Evolutionary conservation across 2,113 vertebrate species (phyloP).

Genomic region (Myotis davidii): DNA sequence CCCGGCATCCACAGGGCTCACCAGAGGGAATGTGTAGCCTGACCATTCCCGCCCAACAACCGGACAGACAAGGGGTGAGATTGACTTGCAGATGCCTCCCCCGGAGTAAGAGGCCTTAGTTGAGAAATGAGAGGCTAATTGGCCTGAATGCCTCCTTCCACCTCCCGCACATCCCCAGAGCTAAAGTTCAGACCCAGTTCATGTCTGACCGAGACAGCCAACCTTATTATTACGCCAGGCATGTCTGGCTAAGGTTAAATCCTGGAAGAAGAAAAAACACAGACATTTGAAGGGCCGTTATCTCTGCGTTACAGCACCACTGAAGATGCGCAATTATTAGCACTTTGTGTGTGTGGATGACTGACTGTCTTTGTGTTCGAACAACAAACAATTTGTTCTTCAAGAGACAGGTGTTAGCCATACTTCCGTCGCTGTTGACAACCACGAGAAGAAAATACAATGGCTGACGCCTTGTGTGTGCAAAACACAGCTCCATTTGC

Average conservation of each 20-base stretch:
- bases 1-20: not conserved
- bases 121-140: slow-evolving; percentile 40
- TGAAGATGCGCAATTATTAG: slow-evolving; percentile 31
- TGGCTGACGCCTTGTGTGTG: not conserved
- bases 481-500: slow-evolving; percentile 22
- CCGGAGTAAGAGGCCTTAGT: not conserved
- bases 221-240: slow-evolving; percentile 60
- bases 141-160: not conserved
- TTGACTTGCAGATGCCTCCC: not conserved
- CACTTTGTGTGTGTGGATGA: not conserved
- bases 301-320: slow-evolving; percentile 49
- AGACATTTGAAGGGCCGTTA: slow-evolving; percentile 51
- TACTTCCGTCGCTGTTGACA: slow-evolving; percentile 7
- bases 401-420: slow-evolving; percentile 52
- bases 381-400: slow-evolving; percentile 52
- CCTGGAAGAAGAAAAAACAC: not conserved
- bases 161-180: not conserved
- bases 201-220: not conserved
- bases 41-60: no score
- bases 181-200: slow-evolving; percentile 39
- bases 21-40: not conserved
- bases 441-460: slow-evolving; percentile 26
- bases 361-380: slow-evolving; percentile 29
- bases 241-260: slow-evolving; percentile 62
- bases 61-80: not conserved